phyloP scores from a whole-genome alignment of 2,113 vertebrate genomes.

The Podarcis muralis region DNA sequence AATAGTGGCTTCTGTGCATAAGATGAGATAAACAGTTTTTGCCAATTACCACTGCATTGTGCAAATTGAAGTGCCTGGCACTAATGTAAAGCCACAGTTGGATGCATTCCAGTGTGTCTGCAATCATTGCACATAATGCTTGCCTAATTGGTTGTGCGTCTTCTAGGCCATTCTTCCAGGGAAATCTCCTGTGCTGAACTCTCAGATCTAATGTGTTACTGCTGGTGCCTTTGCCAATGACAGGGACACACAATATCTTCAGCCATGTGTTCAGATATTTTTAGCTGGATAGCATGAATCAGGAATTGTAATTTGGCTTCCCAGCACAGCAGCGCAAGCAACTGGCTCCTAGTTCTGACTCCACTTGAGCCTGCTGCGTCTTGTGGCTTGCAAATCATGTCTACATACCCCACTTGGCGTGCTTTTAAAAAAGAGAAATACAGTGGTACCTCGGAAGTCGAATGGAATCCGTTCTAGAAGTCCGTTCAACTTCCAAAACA shows the following conservation, averaged over 20 bases:
- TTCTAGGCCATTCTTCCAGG: not conserved
- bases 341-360: not conserved
- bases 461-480: too few species aligned
- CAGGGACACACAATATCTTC: not conserved
- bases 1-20: not conserved
- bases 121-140: not conserved
- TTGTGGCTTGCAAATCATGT: not conserved
- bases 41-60: not conserved
- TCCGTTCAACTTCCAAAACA: too few species aligned
- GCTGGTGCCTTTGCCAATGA: not conserved
- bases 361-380: conserved; percentile 9
- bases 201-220: not conserved
- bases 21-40: not conserved
- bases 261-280: conserved; percentile 5
- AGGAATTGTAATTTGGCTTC: not conserved
- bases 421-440: not conserved
- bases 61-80: not conserved
- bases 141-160: not conserved
- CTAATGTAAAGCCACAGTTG: not conserved
- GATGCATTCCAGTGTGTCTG: not conserved
- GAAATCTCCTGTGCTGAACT: not conserved
- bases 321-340: not conserved
- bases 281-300: not conserved
- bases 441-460: too few species aligned
- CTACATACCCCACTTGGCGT: not conserved